Evolutionary conservation across 1,140 invertebrate species (phyloP).

Genomic region (Drosophila navojoa): DNA sequence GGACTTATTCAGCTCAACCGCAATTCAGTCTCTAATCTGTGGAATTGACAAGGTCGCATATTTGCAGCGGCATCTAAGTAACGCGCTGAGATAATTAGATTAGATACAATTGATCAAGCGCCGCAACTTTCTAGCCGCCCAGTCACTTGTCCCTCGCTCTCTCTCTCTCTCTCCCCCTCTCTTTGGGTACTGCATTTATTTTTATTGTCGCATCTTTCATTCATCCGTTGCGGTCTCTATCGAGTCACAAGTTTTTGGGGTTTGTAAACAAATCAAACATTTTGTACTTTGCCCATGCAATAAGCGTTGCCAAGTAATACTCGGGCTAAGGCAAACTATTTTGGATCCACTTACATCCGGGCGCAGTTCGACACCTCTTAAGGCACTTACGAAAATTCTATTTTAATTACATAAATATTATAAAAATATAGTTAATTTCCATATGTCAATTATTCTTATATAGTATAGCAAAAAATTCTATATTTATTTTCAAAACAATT

Average conservation of each 20-base stretch:
- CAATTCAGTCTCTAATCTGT: constrained; percentile 33
- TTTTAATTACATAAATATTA: constrained; percentile 24
- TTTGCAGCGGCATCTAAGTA: constrained; percentile 26
- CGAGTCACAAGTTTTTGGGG: constrained; percentile 67
- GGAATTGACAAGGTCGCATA: constrained; percentile 62
- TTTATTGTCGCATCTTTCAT: constrained; percentile 18
- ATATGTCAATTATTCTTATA: neutral
- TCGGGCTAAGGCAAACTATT: constrained; percentile 18
- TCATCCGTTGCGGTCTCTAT: constrained; percentile 17
- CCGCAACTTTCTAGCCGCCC: constrained; percentile 6
- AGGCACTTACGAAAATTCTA: constrained; percentile 27
- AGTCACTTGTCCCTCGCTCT: neutral
- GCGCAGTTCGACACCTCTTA: constrained; percentile 38
- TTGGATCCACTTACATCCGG: constrained; percentile 36
- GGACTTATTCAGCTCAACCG: constrained; percentile 15
- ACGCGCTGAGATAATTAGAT: constrained; percentile 31
- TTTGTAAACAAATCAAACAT: constrained; percentile 68
- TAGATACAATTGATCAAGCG: constrained; percentile 10
- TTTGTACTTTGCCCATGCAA: constrained; percentile 60
- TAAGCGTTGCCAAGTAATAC: constrained; percentile 62
- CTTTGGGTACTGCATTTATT: constrained; percentile 10
- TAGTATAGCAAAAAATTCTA: no score
- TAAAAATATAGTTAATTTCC: constrained; percentile 6
- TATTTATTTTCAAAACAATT: neutral
- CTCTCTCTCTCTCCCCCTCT: neutral